Percentiles rank a stretch among this genome's conserved stretches.
These are phyloP conservation scores for Orthosia gracilis DNA, from an alignment of 2,888 invertebrate genomes.

Conservation along the genomic window DNA sequence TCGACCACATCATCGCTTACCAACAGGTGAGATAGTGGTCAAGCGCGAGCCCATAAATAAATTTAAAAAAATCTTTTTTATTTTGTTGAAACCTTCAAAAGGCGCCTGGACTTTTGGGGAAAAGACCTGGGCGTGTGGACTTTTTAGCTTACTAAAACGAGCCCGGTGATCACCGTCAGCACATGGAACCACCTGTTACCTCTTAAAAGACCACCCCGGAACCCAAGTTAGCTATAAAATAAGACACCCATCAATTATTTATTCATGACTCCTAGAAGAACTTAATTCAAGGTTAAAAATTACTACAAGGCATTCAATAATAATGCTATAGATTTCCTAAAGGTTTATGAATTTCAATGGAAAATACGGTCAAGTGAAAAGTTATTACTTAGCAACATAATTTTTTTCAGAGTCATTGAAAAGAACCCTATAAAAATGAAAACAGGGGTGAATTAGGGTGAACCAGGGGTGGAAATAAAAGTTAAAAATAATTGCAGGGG, in stretches of 20 bases:
- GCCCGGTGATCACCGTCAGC: too few species aligned
- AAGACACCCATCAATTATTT: neutral
- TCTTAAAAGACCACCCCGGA: too few species aligned
- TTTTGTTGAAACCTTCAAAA: too few species aligned
- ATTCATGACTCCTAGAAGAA: constrained; percentile 1
- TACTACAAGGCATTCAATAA: constrained; percentile 5
- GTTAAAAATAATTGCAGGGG: constrained; percentile 33
- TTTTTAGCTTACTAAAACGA: too few species aligned
- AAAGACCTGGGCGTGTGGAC: too few species aligned
- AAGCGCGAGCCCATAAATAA: too few species aligned
- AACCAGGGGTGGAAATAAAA: constrained; percentile 22
- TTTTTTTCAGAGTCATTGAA: constrained; percentile 17
- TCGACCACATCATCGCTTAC: too few species aligned
- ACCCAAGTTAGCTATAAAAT: neutral
- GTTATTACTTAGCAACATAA: constrained; percentile 1
- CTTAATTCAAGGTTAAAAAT: constrained; percentile 13
- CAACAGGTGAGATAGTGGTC: too few species aligned
- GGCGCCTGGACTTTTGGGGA: too few species aligned
- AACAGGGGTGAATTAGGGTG: constrained; percentile 15
- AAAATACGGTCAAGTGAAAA: constrained; percentile 32
- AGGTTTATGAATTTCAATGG: constrained; percentile 10
- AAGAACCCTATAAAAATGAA: constrained; percentile 17
- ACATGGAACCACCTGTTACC: too few species aligned
- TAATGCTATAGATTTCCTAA: neutral
- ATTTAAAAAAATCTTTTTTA: too few species aligned